Percentiles rank a stretch among this genome's conserved stretches.
phyloP scores from a whole-genome alignment of 1,140 invertebrate genomes.

The Leptopilina clavipes region DNA sequence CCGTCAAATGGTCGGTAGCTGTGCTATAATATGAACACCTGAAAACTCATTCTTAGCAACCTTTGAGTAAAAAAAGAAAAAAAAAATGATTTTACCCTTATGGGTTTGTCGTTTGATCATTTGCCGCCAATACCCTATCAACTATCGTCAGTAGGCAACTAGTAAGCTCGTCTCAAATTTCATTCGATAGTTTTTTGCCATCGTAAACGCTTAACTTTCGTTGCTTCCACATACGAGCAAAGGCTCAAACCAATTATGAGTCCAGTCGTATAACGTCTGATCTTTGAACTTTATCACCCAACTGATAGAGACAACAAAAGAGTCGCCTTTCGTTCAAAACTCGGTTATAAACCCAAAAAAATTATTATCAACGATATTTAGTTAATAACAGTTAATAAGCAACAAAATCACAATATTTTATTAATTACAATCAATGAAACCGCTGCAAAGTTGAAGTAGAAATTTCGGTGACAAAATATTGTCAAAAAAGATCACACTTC shows the following conservation, averaged over 20 bases:
- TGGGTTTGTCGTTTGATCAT: constrained; percentile 62
- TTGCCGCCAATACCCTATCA: constrained; percentile 59
- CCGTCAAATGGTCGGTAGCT: constrained; percentile 66
- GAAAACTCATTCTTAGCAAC: constrained; percentile 64
- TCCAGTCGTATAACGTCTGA: constrained; percentile 25
- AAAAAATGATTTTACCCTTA: constrained; percentile 41
- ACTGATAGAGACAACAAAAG: constrained; percentile 8
- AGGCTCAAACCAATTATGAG: constrained; percentile 62
- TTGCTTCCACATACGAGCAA: constrained; percentile 43
- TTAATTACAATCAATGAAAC: too few relatives aligned
- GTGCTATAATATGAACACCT: constrained; percentile 38
- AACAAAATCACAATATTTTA: too few relatives aligned
- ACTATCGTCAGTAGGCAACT: constrained; percentile 52
- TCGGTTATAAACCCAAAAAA: too few relatives aligned
- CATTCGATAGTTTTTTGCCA: constrained; percentile 69
- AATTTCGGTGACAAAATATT: too few relatives aligned
- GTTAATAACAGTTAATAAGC: too few relatives aligned
- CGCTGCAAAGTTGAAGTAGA: too few relatives aligned
- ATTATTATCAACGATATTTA: too few relatives aligned
- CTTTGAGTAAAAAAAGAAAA: constrained; percentile 40
- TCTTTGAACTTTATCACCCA: neutral
- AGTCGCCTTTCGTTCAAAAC: too few relatives aligned
- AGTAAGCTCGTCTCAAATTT: constrained; percentile 68
- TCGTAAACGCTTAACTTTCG: constrained; percentile 69
- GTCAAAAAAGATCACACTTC: too few relatives aligned